A percentile compares a stretch with the other conserved stretches of the same genome.
Conservation (phyloP, 2,797 vertebrate species). For the Rhabdophis nuchalis region DNA sequence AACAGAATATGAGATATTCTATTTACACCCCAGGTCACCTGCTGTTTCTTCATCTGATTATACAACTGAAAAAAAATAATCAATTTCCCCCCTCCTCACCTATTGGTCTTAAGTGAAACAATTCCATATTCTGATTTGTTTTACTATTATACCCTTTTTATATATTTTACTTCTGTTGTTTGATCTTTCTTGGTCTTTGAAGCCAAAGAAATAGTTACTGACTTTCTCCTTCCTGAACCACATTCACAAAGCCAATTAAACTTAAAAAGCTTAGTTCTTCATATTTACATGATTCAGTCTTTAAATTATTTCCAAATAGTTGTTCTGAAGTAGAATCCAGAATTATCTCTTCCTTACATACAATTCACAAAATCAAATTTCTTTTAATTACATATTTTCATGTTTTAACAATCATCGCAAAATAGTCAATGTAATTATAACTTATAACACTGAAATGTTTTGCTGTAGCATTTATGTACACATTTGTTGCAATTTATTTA, state of each 20-base stretch:
- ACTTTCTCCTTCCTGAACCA: constrained; percentile 52
- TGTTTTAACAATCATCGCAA: constrained; percentile 14
- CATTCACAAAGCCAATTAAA: constrained; percentile 54
- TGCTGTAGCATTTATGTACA: constrained; percentile 28
- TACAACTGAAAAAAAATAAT: constrained; percentile 14
- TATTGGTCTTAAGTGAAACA: constrained; percentile 37
- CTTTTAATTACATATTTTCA: constrained; percentile 27
- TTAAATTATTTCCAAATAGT: constrained; percentile 37
- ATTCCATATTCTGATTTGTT: constrained; percentile 34
- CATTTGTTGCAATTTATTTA: constrained; percentile 22
- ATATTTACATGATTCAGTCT: constrained; percentile 38
- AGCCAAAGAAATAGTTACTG: constrained; percentile 40
- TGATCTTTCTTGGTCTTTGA: constrained; percentile 52
- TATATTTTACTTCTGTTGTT: constrained; percentile 43
- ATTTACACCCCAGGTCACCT: constrained; percentile 29
- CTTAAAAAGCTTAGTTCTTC: constrained; percentile 31
- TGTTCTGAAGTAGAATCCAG: constrained; percentile 40
- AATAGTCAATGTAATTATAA: constrained; percentile 19
- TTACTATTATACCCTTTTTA: constrained; percentile 24
- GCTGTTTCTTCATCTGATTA: constrained; percentile 27
- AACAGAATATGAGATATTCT: constrained; percentile 14
- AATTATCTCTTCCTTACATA: constrained; percentile 24
- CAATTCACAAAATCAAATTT: constrained; percentile 11
- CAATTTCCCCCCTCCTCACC: constrained; percentile 7
- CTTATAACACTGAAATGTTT: constrained; percentile 34